phyloP scores from a whole-genome alignment of 2,888 invertebrate species.

The Rhogogaster chlorosoma region DNA sequence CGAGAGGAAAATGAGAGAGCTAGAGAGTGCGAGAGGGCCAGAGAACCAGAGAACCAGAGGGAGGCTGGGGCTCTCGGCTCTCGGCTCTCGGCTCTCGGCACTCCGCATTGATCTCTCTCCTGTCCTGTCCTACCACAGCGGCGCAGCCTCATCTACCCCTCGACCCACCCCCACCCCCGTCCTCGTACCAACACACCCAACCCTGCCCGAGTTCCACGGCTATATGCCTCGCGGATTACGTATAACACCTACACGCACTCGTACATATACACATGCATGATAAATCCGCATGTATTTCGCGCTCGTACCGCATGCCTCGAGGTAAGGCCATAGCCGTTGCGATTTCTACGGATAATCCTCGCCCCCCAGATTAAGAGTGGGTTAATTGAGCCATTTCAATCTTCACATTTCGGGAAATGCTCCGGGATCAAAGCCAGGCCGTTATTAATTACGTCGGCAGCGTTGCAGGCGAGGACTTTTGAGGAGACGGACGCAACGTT shows the following conservation, averaged over 20 bases:
- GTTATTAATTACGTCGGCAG: not conserved
- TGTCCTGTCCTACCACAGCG: slow-evolving; percentile 49
- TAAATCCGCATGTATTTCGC: not conserved
- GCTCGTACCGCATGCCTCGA: not conserved
- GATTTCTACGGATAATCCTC: slow-evolving; percentile 20
- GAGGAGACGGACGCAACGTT: too few relatives aligned
- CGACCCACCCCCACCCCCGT: slow-evolving; percentile 37
- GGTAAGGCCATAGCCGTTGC: not conserved
- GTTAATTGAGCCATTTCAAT: not conserved
- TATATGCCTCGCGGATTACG: slow-evolving; percentile 50
- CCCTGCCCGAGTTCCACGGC: slow-evolving; percentile 18
- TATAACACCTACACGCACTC: slow-evolving; percentile 31
- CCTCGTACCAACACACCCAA: not conserved
- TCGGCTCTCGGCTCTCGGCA: slow-evolving; percentile 63
- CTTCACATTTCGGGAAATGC: not conserved
- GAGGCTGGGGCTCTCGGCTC: slow-evolving; percentile 53
- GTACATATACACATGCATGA: not conserved
- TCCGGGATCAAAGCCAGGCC: not conserved
- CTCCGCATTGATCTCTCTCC: slow-evolving; percentile 66
- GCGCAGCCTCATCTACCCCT: slow-evolving; percentile 53
- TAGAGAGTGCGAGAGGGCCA: slow-evolving; percentile 46
- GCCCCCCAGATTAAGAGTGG: not conserved
- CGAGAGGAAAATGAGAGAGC: slow-evolving; percentile 51
- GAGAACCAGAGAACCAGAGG: slow-evolving; percentile 38
- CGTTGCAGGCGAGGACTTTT: not conserved